phyloP scores from a whole-genome alignment of 2,797 vertebrate genomes.

The Xiphorhynchus erythropygius region DNA sequence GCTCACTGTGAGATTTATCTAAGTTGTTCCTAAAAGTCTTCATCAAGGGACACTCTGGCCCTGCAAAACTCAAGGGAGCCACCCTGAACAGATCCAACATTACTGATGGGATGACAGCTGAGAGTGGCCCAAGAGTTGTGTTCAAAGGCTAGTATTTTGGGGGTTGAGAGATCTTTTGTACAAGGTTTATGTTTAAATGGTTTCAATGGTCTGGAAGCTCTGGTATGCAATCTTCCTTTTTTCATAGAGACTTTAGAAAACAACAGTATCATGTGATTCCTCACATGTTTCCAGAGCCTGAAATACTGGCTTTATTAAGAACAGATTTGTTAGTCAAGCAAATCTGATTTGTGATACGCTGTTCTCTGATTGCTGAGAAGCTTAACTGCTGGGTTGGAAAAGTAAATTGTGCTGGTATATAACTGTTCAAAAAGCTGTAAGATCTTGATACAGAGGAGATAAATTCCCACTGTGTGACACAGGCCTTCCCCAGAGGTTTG shows the following conservation, averaged over 20 bases:
- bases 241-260: background rate
- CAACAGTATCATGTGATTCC: slow-evolving; percentile 17
- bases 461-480: background rate
- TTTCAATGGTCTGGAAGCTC: background rate
- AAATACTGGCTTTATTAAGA: slow-evolving; percentile 28
- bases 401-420: background rate
- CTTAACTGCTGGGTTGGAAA: background rate
- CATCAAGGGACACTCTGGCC: background rate
- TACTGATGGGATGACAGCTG: background rate
- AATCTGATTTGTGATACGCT: background rate
- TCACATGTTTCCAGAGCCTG: slow-evolving; percentile 46
- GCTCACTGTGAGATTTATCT: fast-evolving
- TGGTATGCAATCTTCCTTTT: background rate
- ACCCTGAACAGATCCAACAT: background rate
- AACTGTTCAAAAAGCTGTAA: background rate
- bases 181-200: background rate
- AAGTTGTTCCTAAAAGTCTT: background rate
- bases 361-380: background rate
- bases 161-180: background rate
- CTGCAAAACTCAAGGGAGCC: background rate
- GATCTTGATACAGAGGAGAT: background rate
- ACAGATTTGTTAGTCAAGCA: slow-evolving; percentile 12
- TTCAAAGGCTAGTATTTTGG: background rate
- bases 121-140: background rate
- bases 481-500: background rate